Evolutionary conservation across 1,140 invertebrate genomes (phyloP).

Genomic region (Tetragonula clypearis): DNA sequence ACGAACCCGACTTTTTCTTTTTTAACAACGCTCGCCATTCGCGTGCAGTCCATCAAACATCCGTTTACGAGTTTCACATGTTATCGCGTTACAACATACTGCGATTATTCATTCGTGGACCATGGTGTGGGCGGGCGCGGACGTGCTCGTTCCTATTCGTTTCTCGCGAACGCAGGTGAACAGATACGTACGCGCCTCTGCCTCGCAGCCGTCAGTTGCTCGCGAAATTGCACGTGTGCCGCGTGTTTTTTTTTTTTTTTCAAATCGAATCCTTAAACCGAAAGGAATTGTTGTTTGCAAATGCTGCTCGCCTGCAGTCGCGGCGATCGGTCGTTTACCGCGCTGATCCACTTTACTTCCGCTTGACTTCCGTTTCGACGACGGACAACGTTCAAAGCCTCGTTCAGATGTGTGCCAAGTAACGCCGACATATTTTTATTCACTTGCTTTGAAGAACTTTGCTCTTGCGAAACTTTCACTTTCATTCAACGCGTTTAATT

Average conservation of each 20-base stretch:
- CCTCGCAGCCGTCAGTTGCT: slow-evolving; percentile 42
- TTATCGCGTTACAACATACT: not conserved
- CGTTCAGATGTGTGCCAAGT: not conserved
- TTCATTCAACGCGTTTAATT: too few species aligned
- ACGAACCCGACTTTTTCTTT: not conserved
- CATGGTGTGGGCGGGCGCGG: not conserved
- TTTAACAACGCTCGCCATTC: not conserved
- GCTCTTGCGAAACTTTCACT: not conserved
- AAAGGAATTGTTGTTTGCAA: not conserved
- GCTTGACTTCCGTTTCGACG: not conserved
- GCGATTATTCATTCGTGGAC: slow-evolving; percentile 26
- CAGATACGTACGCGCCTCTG: slow-evolving; percentile 28
- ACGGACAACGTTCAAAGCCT: not conserved
- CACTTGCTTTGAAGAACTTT: not conserved
- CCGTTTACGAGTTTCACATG: not conserved
- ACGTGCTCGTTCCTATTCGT: slow-evolving; percentile 13
- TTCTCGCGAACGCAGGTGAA: slow-evolving; percentile 54
- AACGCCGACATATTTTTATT: not conserved
- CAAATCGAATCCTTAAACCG: not conserved
- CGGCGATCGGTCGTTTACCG: not conserved
- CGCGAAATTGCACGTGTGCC: slow-evolving; percentile 9
- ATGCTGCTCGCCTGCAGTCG: not conserved
- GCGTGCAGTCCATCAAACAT: not conserved
- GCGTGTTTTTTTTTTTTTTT: not conserved
- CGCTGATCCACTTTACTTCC: not conserved